Conservation (phyloP, 2,113 vertebrate genomes). For the Etheostoma cragini region DNA sequence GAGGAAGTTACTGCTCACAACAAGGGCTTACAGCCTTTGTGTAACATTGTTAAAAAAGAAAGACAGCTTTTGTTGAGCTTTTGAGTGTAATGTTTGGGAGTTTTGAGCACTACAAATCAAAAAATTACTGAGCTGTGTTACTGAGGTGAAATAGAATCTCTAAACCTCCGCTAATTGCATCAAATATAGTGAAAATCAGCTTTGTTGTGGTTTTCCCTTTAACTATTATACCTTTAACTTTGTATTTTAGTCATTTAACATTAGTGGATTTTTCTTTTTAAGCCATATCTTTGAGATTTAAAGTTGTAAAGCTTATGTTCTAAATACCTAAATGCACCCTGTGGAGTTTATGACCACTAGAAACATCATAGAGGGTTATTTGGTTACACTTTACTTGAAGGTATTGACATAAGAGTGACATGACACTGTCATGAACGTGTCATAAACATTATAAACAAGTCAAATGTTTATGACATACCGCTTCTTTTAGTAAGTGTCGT, state of each 20-base stretch:
- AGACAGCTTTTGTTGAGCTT: not conserved
- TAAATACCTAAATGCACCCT: slow-evolving; percentile 1
- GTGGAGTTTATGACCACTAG: not conserved
- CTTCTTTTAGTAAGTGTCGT: too few species aligned
- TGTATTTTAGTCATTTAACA: not conserved
- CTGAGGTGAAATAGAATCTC: not conserved
- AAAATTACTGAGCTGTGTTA: not conserved
- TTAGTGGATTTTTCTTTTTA: not conserved
- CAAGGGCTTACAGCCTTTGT: not conserved
- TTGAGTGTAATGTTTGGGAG: not conserved
- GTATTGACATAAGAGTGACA: too few species aligned
- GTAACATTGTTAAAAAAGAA: not conserved
- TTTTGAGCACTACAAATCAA: not conserved
- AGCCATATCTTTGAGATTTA: not conserved
- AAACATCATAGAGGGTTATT: too few species aligned
- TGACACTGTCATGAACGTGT: too few species aligned
- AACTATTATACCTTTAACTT: not conserved
- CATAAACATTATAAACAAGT: too few species aligned
- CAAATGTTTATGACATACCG: too few species aligned
- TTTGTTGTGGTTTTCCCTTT: not conserved
- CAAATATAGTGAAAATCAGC: not conserved
- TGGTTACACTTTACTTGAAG: too few species aligned
- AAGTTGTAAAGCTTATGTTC: not conserved
- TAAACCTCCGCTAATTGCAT: not conserved
- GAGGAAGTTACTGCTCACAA: slow-evolving; percentile 2